Conservation (phyloP, 1,140 invertebrate species). For the Acyrthosiphon pisum region DNA sequence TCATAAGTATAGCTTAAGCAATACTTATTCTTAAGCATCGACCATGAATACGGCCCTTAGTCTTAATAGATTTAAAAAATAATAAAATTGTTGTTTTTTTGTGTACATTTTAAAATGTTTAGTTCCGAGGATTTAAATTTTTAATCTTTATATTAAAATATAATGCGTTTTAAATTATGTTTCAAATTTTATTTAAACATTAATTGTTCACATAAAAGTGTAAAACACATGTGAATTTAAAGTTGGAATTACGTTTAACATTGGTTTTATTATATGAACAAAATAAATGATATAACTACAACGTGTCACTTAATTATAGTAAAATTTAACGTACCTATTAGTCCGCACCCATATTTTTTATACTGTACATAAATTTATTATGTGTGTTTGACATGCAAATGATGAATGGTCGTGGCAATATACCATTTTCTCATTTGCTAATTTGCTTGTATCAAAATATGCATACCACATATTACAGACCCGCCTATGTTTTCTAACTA, state of each 20-base stretch:
- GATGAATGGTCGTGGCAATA: background rate
- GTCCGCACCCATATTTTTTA: background rate
- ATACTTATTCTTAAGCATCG: no score
- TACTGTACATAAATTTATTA: background rate
- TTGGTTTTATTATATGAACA: background rate
- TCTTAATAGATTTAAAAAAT: background rate
- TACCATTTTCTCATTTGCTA: background rate
- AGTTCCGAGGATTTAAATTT: background rate
- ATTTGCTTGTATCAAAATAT: background rate
- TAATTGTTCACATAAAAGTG: background rate
- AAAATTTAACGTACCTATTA: conserved; percentile 8
- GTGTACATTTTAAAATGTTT: background rate
- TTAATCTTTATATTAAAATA: background rate
- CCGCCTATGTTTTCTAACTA: background rate
- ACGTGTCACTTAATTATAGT: conserved; percentile 16
- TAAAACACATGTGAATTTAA: background rate
- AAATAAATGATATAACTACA: background rate
- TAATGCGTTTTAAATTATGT: background rate
- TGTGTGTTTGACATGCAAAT: background rate
- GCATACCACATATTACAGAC: background rate
- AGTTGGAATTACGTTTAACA: background rate
- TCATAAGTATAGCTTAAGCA: no score
- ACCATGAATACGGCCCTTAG: no score
- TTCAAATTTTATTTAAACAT: background rate
- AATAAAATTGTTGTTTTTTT: background rate